These are phyloP conservation scores for Leptopilina drosophilae DNA, from an alignment of 2,888 invertebrate species.

Conservation along the genomic window DNA sequence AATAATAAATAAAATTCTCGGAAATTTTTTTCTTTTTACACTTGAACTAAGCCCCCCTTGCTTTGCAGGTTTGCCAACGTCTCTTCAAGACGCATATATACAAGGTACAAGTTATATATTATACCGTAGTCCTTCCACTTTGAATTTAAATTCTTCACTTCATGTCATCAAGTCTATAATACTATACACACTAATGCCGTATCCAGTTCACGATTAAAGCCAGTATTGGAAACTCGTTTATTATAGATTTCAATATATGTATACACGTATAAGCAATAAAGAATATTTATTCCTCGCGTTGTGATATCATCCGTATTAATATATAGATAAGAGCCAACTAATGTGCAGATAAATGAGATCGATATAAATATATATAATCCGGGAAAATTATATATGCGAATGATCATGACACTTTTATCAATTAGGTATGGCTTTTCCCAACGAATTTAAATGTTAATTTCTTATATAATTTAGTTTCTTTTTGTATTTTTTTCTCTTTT, in stretches of 20 bases:
- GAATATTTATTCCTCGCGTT: neutral
- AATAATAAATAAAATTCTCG: constrained; percentile 23
- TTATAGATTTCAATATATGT: constrained; percentile 19
- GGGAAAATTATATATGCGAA: constrained; percentile 4
- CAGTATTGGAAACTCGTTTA: constrained; percentile 17
- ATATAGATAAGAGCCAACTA: constrained; percentile 7
- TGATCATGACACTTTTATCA: constrained; percentile 47
- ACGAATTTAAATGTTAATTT: too few species aligned
- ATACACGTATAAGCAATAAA: neutral
- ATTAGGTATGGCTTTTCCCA: constrained; percentile 4
- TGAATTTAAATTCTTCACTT: neutral
- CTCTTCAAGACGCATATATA: neutral
- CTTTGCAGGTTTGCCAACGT: constrained; percentile 24
- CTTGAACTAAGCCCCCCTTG: neutral
- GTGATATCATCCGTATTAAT: neutral
- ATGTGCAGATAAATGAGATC: constrained; percentile 12
- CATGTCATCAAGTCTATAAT: constrained; percentile 1
- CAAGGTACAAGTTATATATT: neutral
- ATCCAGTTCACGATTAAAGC: constrained; percentile 25
- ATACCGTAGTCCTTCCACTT: neutral
- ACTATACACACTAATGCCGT: neutral
- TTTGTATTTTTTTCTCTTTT: constrained; percentile 14
- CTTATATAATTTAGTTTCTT: neutral
- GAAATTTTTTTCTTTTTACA: neutral
- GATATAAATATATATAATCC: neutral